Evolutionary conservation across 2,113 vertebrate species (phyloP).

Genomic region (Sturnira hondurensis): DNA sequence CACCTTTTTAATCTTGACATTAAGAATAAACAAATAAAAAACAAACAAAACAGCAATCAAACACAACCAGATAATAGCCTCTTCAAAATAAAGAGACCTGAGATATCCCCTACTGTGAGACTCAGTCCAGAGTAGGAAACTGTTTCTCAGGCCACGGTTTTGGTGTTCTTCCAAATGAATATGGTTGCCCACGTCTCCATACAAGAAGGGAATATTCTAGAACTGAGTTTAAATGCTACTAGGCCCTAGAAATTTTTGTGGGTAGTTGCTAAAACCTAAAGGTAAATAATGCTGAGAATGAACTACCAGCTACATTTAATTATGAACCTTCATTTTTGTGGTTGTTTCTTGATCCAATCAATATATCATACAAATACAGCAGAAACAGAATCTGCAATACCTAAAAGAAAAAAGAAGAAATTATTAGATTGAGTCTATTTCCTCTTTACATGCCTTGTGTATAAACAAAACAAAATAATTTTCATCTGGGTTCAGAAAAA

Average conservation of each 20-base stretch:
- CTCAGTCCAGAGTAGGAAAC: neutral
- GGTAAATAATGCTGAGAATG: neutral
- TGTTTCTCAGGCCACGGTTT: fast-evolving
- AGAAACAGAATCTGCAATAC: slow-evolving; percentile 89
- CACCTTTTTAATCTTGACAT: neutral
- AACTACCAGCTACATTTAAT: neutral
- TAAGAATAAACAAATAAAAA: neutral
- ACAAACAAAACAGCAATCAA: neutral
- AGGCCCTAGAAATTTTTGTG: neutral
- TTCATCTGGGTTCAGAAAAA: neutral
- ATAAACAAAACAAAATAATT: neutral
- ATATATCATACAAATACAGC: slow-evolving; percentile 83
- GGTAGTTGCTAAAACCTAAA: neutral
- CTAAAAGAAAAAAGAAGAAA: slow-evolving; percentile 68
- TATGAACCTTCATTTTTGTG: neutral
- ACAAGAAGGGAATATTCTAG: neutral
- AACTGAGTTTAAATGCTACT: neutral
- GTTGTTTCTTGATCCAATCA: neutral
- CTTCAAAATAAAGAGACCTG: neutral
- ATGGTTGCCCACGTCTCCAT: neutral
- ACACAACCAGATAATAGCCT: neutral
- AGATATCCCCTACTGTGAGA: neutral
- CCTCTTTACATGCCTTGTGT: neutral
- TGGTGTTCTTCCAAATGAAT: neutral
- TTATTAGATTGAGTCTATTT: neutral